phyloP scores from a whole-genome alignment of 2,797 vertebrate genomes.

The Muscicapa striata region DNA sequence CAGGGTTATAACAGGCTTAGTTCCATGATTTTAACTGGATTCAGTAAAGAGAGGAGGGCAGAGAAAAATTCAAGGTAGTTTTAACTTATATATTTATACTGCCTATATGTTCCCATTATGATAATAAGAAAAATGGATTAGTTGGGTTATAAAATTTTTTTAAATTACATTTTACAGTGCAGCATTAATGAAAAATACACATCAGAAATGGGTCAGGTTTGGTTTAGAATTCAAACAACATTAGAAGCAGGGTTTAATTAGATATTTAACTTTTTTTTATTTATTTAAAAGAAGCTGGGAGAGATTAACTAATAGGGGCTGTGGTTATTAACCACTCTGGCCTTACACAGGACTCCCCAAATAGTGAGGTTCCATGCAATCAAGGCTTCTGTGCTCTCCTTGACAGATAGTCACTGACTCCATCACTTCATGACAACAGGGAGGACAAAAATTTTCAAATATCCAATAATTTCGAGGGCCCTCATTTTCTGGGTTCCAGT shows the following conservation, averaged over 20 bases:
- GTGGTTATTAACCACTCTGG: neutral
- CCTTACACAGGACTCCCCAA: rapidly evolving
- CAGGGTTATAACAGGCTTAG: neutral
- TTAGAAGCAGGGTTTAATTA: neutral
- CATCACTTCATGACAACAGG: neutral
- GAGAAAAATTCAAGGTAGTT: neutral
- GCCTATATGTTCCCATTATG: neutral
- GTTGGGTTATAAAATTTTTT: neutral
- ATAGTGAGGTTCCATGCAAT: rapidly evolving
- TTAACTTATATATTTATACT: neutral
- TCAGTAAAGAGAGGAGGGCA: neutral
- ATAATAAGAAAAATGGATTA: neutral
- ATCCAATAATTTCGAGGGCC: neutral
- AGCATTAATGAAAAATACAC: neutral
- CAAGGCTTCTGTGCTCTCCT: neutral
- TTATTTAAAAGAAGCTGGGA: neutral
- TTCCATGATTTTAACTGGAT: neutral
- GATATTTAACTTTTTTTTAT: neutral
- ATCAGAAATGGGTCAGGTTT: neutral
- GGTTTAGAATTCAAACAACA: neutral
- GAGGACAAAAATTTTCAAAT: neutral
- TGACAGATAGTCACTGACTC: neutral
- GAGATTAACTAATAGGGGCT: too few species aligned
- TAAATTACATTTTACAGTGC: neutral
- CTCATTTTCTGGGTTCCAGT: rapidly evolving